Percentiles rank a stretch among this genome's conserved stretches.
Evolutionary conservation across 2,113 vertebrate species (phyloP).

Genomic region (Rana temporaria): DNA sequence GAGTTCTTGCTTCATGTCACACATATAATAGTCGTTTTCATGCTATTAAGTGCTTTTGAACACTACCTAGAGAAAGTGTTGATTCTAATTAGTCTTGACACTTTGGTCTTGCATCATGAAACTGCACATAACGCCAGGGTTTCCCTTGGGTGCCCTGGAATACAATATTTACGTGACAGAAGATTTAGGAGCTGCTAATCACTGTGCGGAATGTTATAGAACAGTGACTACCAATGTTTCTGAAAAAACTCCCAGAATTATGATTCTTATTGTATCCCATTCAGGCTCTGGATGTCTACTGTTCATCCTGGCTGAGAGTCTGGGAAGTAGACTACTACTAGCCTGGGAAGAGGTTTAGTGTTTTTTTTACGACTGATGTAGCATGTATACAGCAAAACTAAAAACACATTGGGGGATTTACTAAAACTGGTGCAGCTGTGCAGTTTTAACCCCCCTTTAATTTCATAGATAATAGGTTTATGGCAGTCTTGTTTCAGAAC

Average conservation of each 20-base stretch:
- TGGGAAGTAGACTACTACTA: too few species aligned
- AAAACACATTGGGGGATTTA: too few species aligned
- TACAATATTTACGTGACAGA: slow-evolving; percentile 75
- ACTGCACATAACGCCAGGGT: slow-evolving; percentile 65
- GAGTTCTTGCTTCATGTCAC: not conserved
- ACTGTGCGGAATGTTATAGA: slow-evolving; percentile 60
- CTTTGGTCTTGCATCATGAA: slow-evolving; percentile 69
- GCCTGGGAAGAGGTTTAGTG: too few species aligned
- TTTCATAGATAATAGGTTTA: too few species aligned
- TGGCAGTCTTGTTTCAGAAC: too few species aligned
- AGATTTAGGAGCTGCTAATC: slow-evolving; percentile 71
- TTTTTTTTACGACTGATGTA: too few species aligned
- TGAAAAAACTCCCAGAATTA: slow-evolving; percentile 35
- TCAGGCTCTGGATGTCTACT: not conserved
- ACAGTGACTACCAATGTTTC: slow-evolving; percentile 38
- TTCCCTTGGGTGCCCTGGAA: slow-evolving; percentile 68
- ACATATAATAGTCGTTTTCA: slow-evolving; percentile 59
- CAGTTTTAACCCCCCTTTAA: too few species aligned
- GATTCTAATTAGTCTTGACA: slow-evolving; percentile 76
- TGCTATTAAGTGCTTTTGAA: slow-evolving; percentile 62
- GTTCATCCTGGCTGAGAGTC: too few species aligned
- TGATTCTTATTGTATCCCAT: slow-evolving; percentile 10
- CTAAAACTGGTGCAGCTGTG: too few species aligned
- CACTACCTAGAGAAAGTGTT: slow-evolving; percentile 67
- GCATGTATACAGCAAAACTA: too few species aligned